These are phyloP conservation scores for Heliconius melpomene DNA, from an alignment of 1,140 invertebrate species.

Conservation along the genomic window DNA sequence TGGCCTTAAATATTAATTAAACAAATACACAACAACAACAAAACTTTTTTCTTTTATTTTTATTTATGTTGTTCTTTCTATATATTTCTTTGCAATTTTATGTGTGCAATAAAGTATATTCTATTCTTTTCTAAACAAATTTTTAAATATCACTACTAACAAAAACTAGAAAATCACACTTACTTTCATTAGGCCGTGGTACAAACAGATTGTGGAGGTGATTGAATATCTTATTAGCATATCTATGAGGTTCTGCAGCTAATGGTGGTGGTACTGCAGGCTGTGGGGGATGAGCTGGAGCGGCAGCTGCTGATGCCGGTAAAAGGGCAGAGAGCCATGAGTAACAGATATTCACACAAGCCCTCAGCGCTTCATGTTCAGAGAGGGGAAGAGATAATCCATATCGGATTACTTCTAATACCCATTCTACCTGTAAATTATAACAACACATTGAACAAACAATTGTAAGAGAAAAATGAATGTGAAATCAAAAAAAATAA, in stretches of 20 bases:
- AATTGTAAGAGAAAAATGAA: no score
- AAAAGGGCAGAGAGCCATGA: slow-evolving; percentile 96
- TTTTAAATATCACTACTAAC: no score
- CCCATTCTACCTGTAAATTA: slow-evolving; percentile 88
- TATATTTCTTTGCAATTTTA: no score
- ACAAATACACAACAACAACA: no score
- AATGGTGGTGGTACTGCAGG: slow-evolving; percentile 88
- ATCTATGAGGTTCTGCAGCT: slow-evolving; percentile 93
- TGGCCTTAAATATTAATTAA: no score
- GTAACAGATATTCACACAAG: slow-evolving; percentile 98
- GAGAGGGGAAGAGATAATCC: slow-evolving; percentile 92
- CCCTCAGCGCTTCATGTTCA: slow-evolving; percentile 96
- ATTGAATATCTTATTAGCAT: slow-evolving; percentile 94
- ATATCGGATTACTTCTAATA: slow-evolving; percentile 96
- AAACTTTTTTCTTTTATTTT: no score
- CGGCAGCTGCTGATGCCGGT: slow-evolving; percentile 86
- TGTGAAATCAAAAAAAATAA: no score
- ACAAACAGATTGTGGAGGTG: slow-evolving; percentile 98
- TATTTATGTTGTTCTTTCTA: no score
- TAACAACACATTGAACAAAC: no score
- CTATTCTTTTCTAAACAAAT: no score
- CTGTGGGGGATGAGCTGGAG: slow-evolving; percentile 80
- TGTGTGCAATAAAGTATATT: no score
- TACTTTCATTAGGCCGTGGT: slow-evolving; percentile 95
- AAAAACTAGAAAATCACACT: slow-evolving; percentile 50